phyloP scores from a whole-genome alignment of 2,797 vertebrate species.

The Falco columbarius region DNA sequence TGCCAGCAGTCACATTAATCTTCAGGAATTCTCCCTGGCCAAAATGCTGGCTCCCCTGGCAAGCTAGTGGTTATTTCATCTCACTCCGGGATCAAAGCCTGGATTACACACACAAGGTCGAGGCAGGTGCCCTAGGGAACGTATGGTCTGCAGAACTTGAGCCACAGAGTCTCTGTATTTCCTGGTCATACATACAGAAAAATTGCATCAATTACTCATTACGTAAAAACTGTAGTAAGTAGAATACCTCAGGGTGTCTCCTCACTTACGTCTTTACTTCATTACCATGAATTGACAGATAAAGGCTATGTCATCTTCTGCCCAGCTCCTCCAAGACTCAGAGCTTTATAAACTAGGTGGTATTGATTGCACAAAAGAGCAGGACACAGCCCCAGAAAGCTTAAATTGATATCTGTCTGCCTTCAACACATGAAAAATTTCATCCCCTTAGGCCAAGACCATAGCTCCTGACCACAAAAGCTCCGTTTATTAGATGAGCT shows the following conservation, averaged over 20 bases:
- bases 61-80: background rate
- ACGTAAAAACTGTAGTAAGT: background rate
- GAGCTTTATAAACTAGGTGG: background rate
- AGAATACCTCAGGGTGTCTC: background rate
- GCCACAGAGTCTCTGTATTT: background rate
- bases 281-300: background rate
- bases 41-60: background rate
- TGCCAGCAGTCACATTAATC: background rate
- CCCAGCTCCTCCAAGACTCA: background rate
- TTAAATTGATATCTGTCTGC: background rate
- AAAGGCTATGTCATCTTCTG: background rate
- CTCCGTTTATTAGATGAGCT: background rate
- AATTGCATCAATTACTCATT: background rate
- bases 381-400: background rate
- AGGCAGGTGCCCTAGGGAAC: background rate
- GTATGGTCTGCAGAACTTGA: background rate
- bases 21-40: background rate
- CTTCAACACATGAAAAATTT: background rate
- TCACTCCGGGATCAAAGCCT: background rate
- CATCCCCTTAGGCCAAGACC: background rate
- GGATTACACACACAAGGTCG: background rate
- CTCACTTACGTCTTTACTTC: background rate
- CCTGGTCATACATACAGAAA: background rate
- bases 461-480: background rate
- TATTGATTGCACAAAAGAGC: background rate